Conservation (phyloP, 1,140 invertebrate genomes). For the Fopius arisanus region DNA sequence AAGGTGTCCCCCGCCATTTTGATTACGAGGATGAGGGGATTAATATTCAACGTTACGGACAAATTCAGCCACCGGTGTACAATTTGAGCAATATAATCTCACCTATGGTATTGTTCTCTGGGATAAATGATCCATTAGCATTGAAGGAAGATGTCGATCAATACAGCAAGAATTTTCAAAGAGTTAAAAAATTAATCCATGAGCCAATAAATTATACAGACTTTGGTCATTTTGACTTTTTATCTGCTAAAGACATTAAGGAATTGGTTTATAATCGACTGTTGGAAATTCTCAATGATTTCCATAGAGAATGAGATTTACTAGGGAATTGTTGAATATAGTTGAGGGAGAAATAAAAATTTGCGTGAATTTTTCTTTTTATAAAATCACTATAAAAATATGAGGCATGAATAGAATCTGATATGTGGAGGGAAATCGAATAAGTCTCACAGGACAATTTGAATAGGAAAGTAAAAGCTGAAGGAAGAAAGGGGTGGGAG, state of each 20-base stretch:
- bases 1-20: not conserved
- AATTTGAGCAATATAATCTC: not conserved
- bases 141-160: not conserved
- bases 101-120: not conserved
- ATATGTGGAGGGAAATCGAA: not conserved
- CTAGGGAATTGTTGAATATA: not conserved
- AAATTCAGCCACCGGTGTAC: not conserved
- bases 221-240: not conserved
- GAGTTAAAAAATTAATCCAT: not conserved
- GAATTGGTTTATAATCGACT: not conserved
- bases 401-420: not conserved
- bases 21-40: not conserved
- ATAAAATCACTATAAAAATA: not conserved
- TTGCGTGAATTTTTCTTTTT: not conserved
- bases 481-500: slow-evolving; percentile 31
- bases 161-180: not conserved
- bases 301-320: not conserved
- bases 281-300: not conserved
- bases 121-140: not conserved
- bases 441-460: slow-evolving; percentile 18
- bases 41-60: not conserved
- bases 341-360: not conserved
- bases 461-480: slow-evolving; percentile 5
- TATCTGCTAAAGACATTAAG: not conserved
- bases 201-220: not conserved